These are phyloP conservation scores for Scytalopus superciliaris DNA, from an alignment of 2,113 vertebrate genomes.

Conservation along the genomic window DNA sequence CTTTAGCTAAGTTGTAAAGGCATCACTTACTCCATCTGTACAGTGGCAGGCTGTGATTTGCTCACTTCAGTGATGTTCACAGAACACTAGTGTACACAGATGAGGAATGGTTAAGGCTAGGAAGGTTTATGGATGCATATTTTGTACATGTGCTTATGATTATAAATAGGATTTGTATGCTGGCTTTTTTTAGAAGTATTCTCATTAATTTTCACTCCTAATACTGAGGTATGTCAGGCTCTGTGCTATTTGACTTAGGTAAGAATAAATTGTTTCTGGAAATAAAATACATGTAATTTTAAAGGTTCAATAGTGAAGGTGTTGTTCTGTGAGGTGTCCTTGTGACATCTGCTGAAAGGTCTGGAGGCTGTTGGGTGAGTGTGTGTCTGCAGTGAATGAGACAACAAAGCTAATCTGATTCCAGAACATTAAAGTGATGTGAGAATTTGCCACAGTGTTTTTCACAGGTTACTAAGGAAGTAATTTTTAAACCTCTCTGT, in stretches of 20 bases:
- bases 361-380: not conserved
- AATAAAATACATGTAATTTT: not conserved
- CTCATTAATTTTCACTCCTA: not conserved
- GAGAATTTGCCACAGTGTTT: not conserved
- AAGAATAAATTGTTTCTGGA: not conserved
- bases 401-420: not conserved
- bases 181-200: not conserved
- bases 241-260: not conserved
- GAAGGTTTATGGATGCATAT: not conserved
- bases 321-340: not conserved
- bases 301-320: not conserved
- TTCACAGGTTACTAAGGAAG: not conserved
- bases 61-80: not conserved
- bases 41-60: not conserved
- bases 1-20: not conserved
- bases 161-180: not conserved
- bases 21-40: not conserved
- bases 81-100: not conserved
- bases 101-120: not conserved
- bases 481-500: not conserved
- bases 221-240: not conserved
- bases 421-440: not conserved
- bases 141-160: fast-evolving
- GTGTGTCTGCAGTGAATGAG: not conserved
- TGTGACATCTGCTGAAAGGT: not conserved